A percentile compares a stretch with the other conserved stretches of the same genome.
phyloP scores from a whole-genome alignment of 2,113 vertebrate species.

The Pterocles gutturalis region DNA sequence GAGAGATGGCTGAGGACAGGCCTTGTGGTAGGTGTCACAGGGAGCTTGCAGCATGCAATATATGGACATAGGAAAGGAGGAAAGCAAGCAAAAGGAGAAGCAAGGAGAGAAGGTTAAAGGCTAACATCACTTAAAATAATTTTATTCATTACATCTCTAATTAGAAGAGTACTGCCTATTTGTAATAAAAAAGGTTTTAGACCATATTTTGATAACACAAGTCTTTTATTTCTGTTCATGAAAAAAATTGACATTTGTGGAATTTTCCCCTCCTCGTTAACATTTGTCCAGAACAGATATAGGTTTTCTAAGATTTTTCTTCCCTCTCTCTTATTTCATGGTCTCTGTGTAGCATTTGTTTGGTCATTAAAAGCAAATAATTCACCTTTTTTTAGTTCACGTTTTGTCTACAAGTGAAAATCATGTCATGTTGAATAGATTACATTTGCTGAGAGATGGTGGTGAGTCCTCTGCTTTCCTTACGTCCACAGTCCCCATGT shows the following conservation, averaged over 20 bases:
- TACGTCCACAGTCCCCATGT: rapidly evolving
- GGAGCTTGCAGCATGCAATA: neutral
- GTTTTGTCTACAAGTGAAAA: neutral
- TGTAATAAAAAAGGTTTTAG: neutral
- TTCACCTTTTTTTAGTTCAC: neutral
- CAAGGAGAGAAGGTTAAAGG: neutral
- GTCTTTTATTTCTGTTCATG: neutral
- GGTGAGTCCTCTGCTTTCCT: neutral
- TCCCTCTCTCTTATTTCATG: neutral
- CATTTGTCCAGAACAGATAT: neutral
- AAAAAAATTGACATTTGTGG: neutral
- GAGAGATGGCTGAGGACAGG: neutral
- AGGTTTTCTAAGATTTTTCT: neutral
- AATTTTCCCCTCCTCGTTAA: neutral
- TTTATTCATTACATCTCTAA: neutral
- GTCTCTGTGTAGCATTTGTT: neutral
- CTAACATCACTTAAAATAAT: neutral
- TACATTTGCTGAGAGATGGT: neutral
- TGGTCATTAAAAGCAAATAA: neutral
- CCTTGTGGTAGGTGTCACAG: neutral
- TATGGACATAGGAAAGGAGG: neutral
- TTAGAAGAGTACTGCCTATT: neutral
- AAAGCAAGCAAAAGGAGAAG: neutral
- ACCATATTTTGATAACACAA: neutral
- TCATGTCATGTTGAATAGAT: neutral